These are phyloP conservation scores for Euphonia xanthogaster DNA, from an alignment of 2,797 vertebrate species.

Conservation along the genomic window DNA sequence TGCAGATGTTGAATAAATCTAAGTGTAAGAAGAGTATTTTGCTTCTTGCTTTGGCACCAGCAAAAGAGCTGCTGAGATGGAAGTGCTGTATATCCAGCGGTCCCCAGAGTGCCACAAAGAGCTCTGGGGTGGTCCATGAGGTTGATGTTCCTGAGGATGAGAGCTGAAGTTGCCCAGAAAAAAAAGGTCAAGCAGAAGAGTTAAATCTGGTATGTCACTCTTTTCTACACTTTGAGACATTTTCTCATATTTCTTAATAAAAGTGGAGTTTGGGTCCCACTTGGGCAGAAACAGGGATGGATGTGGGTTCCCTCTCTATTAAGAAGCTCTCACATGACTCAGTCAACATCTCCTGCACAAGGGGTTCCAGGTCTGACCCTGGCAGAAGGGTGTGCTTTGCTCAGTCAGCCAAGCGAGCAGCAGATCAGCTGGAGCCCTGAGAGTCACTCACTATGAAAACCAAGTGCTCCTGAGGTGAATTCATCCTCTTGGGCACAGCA, in stretches of 20 bases:
- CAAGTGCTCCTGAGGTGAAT: background rate
- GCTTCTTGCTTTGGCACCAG: rapidly evolving
- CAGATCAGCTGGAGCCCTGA: background rate
- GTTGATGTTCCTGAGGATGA: background rate
- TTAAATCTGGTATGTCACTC: background rate
- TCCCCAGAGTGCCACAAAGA: rapidly evolving
- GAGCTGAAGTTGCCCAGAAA: background rate
- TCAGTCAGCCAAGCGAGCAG: background rate
- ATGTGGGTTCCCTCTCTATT: rapidly evolving
- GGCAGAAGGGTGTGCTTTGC: rapidly evolving
- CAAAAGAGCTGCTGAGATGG: background rate
- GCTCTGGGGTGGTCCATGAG: rapidly evolving
- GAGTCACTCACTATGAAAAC: background rate
- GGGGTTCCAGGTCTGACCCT: background rate
- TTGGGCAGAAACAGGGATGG: background rate
- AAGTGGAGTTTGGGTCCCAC: background rate
- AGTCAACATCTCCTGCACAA: background rate
- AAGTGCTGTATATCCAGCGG: background rate
- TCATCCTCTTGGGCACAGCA: background rate
- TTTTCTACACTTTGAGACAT: background rate
- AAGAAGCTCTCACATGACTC: background rate
- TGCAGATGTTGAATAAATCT: background rate
- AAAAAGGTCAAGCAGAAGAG: background rate
- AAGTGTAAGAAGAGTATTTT: background rate
- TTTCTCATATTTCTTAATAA: background rate